Base-by-base conservation (phyloP, 2,113 vertebrate species). In the Neodontobutis hainanensis region DNA sequence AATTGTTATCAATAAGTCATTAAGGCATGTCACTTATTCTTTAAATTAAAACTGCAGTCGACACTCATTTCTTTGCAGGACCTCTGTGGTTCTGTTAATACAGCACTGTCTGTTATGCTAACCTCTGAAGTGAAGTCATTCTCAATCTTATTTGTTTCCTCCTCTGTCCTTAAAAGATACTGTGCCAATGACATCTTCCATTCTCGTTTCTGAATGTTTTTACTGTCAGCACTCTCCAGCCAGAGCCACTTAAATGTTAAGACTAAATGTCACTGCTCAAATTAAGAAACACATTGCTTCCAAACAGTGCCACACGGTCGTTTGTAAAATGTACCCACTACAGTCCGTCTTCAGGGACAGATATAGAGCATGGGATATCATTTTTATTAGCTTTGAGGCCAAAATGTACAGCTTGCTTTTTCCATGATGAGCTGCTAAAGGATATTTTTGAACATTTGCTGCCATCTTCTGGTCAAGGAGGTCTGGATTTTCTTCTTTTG, bases 381-480 rank as follows among this genome's bases (percentile, higher is more conserved):
- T 50, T 50, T 50, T 6, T 50, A 15, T 9, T 5, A 15, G n/a
- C 44, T 14, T 14, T 46, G 11, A 12, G 44, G 32, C 1, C 5
- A 32, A 63, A 51, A 3, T 44, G 61, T 10, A 42, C 46, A 32
- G 58, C 11, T 45, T 19, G 12, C 8, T 48, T 14, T 35, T 56
- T 44, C 32, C 6, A 16, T 1, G 7, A 15, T 8, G 46, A 19
- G 12, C 6, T 49, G 11, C n/a, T 19, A 15, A 16, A 50, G 35
- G 61, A 32, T 7, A 45, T 83, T 42, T 78, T 44, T 65, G 34
- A 61, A 57, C 19, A 75, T 60, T 77, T 80, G 77, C 88, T 86
- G 83, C 89, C 81, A 70, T 81, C 91, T 92, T 46, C 57, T 80
- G 89, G 85, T 70, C 35, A 61, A 19, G 10, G 3, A 11, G 38